Evolutionary conservation across 2,113 vertebrate species (phyloP), one percentile per base, ranked within the genome.

Genomic region (Lagopus muta): DNA sequence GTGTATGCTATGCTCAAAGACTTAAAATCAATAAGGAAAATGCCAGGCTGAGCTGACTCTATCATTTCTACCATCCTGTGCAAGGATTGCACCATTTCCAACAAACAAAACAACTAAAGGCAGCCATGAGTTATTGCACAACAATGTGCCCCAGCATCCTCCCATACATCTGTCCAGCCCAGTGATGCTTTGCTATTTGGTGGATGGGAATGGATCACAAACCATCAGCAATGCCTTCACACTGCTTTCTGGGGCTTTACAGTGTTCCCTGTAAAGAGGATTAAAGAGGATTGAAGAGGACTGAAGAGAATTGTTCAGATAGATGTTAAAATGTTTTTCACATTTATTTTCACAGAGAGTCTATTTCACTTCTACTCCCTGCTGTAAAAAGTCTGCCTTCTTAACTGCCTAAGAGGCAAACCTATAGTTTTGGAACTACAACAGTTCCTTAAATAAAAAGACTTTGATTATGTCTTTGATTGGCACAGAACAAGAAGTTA

Each of bases 71-170:
- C 14, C 12, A 34, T 30, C 8, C 47, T 14, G 15, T 8, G 42
- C 62, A 70, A 69, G 27, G 27, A 66, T 25, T 2, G 36, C 4
- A 60, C 64, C 15, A 18, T 18, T 11, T 82, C 25, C 34, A 17
- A 3, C 6, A n/a, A 73, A 64, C 36, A 40, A 40, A 73, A 64
- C 36, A 40, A 40, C 16, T 10, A 64, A 25, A 64, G 61, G 30
- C 27, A 36, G 42, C 22, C 28, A 0, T 6, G 19, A n/a, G 16
- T 42, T 45, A n/a, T 16, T 30, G 42, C 42, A 47, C 24, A 38
- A 34, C 0, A 1, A 32, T 2, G 1, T 27, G 11, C 6, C 8
- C 18, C 21, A 20, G 27, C 17, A 45, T 6, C 11, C 13, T 3
- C 1, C 9, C n/a, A 20, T 3, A 5, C 25, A 52, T 11, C 40